Base-by-base conservation (phyloP, 2,797 vertebrate genomes). In the Oophaga sylvatica region DNA sequence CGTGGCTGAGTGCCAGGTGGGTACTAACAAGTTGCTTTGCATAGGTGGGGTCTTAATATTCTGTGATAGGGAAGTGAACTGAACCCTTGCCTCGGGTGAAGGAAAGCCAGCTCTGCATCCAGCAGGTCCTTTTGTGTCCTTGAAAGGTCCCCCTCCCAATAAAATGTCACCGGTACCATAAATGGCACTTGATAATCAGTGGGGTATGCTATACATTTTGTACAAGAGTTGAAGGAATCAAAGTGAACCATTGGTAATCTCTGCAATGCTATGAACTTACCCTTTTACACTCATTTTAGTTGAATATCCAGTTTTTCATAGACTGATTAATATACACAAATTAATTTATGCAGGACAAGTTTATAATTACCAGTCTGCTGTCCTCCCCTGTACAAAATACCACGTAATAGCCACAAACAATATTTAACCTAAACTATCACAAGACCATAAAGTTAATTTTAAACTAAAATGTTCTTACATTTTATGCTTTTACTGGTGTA, bases 361-460 rank as follows among this genome's bases (percentile, higher is more conserved):
- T 87, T 87, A 79, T 87, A 59, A 83, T 83, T 87, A 62, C 63
- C 75, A 29, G n/a, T n/a, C 31, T 45, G 35, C 86, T 41, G 62
- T 22, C 67, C 17, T 26, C 8, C 35, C 5, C 57, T 60, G 63
- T 15, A 84, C 62, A 20, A 63, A 17, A 31, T 75, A 31, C 48
- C n/a, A 41, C 45, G 6, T 73, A 56, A 31, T 7, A 82, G 15
- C 53, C 9, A 10, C n/a, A 1, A 84, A 71, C 68, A 88, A 88
- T 88, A 84, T 12, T 60, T 88, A 84, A 84, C 87, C 65, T 71
- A 67, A 53, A n/a, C 22, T 68, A 71, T 83, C 87, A 84, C 87
- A 84, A 84, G 87, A 88, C 20, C n/a, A n/a, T 77, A 9, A 63
- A 83, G 87, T 88, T 88, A 88, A 88, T 88, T 19, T 15, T 84